phyloP scores from a whole-genome alignment of 2,888 invertebrate species.

The Tetanocera ferruginea region DNA sequence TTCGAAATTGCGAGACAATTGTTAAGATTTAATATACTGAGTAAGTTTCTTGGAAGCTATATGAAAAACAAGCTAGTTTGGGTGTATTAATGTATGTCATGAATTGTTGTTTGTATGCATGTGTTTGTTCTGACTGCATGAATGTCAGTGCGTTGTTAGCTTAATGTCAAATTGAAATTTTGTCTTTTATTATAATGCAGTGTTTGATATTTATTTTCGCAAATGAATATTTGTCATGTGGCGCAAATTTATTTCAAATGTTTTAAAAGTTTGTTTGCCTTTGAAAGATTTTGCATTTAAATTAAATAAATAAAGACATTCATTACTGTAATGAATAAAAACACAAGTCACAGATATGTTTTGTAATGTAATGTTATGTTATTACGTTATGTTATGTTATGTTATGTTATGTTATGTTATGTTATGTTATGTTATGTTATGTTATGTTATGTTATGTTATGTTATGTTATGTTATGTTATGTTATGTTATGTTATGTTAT shows the following conservation, averaged over 20 bases:
- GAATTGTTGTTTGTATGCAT: background rate
- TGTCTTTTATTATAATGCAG: background rate
- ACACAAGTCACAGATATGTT: no score
- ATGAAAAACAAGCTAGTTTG: no score
- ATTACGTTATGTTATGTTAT: no score
- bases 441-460: no score
- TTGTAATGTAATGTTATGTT: no score
- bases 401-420: no score
- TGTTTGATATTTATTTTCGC: constrained; percentile 24
- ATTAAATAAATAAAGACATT: background rate
- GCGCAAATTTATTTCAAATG: constrained; percentile 14
- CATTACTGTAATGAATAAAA: background rate
- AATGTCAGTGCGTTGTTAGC: background rate
- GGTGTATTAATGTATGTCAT: background rate
- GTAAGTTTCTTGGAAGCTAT: no score
- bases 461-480: no score
- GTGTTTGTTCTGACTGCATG: background rate
- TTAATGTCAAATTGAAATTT: background rate
- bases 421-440: no score
- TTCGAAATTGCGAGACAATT: background rate
- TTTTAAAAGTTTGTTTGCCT: background rate
- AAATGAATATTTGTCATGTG: constrained; percentile 31
- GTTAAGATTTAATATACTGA: background rate
- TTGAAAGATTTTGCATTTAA: background rate
- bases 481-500: no score